phyloP scores from a whole-genome alignment of 2,797 vertebrate species.

The Columba guinea region DNA sequence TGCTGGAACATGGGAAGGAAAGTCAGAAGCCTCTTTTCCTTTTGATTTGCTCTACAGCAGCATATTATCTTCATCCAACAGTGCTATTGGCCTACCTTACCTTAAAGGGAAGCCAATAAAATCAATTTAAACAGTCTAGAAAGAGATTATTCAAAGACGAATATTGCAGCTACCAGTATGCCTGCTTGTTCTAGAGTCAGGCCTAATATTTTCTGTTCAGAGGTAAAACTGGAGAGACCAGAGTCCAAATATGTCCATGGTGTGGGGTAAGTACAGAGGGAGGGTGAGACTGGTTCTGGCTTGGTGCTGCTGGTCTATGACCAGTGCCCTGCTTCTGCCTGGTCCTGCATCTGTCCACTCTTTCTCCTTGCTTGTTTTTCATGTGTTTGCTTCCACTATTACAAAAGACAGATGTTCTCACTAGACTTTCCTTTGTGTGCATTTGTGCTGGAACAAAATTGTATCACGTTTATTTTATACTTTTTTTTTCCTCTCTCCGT shows the following conservation, averaged over 20 bases:
- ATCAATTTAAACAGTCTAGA: background rate
- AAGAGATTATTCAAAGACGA: background rate
- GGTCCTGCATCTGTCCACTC: background rate
- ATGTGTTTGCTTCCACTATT: background rate
- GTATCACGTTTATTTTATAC: background rate
- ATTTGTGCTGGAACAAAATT: background rate
- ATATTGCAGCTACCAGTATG: accelerated
- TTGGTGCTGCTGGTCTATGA: background rate
- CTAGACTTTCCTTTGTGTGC: background rate
- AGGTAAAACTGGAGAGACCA: accelerated
- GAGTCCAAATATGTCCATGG: accelerated
- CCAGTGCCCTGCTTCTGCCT: background rate
- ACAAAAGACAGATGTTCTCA: background rate
- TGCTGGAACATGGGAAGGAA: background rate
- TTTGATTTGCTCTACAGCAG: background rate
- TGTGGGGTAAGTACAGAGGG: accelerated
- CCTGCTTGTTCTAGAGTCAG: background rate
- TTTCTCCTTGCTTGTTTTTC: background rate
- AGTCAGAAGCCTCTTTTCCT: background rate
- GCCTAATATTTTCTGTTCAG: background rate
- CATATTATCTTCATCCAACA: accelerated
- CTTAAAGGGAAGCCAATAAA: background rate
- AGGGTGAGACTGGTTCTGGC: background rate
- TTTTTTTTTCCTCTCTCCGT: no score
- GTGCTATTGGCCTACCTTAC: background rate